phyloP scores from a whole-genome alignment of 2,113 vertebrate species.

The Aramus guarauna region DNA sequence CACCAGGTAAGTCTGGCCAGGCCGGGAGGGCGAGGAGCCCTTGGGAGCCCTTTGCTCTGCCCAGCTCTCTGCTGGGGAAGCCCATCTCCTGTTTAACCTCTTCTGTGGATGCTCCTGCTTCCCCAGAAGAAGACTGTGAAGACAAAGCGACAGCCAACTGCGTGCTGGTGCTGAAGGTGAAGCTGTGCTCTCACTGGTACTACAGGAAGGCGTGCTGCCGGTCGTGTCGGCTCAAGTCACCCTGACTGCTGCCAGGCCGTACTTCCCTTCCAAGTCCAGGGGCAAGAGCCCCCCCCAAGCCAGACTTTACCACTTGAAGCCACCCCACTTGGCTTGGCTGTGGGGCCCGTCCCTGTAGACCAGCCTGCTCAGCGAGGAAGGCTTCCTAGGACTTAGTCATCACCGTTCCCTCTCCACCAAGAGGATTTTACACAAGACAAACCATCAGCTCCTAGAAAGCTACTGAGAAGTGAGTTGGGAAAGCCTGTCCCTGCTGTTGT shows the following conservation, averaged over 20 bases:
- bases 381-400: background rate
- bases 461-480: slow-evolving; percentile 27
- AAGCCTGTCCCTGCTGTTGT: background rate
- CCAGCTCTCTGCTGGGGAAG: background rate
- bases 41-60: background rate
- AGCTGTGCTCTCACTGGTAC: slow-evolving; percentile 86
- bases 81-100: background rate
- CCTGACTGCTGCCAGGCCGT: background rate
- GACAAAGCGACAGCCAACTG: slow-evolving; percentile 82
- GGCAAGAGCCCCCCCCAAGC: background rate
- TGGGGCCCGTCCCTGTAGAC: background rate
- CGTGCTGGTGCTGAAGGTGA: slow-evolving; percentile 82
- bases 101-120: background rate
- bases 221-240: slow-evolving; percentile 72
- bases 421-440: slow-evolving; percentile 4
- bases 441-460: slow-evolving; percentile 31
- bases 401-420: background rate
- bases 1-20: slow-evolving; percentile 62
- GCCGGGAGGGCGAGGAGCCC: background rate
- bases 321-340: background rate
- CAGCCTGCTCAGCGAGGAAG: background rate
- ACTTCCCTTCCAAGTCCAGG: background rate
- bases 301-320: slow-evolving; percentile 24
- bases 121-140: slow-evolving; percentile 74
- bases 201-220: slow-evolving; percentile 84